Evolutionary conservation across 2,113 vertebrate genomes (phyloP).

Genomic region (Protobothrops mucrosquamatus): DNA sequence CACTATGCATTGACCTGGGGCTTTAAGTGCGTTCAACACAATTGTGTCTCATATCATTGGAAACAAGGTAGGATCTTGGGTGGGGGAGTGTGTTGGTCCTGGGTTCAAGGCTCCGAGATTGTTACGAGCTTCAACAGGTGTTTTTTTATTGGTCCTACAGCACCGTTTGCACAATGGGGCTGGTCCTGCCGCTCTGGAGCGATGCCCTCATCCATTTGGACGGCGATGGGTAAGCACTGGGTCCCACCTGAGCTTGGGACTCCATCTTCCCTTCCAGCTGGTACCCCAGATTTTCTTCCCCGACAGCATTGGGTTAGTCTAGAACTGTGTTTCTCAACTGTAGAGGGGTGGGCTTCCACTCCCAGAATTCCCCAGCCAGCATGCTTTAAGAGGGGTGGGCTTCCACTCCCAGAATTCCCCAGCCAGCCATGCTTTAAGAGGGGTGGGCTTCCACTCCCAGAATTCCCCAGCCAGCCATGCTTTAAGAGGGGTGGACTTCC

Average conservation of each 20-base stretch:
- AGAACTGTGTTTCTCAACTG: not conserved
- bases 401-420: not conserved
- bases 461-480: not conserved
- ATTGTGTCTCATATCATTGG: not conserved
- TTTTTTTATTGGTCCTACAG: slow-evolving; percentile 47
- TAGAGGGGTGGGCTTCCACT: not conserved
- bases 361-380: no score
- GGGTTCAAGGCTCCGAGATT: not conserved
- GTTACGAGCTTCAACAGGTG: no score
- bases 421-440: not conserved
- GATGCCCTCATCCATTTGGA: slow-evolving; percentile 98
- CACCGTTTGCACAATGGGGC: slow-evolving; percentile 88
- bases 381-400: not conserved
- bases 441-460: not conserved
- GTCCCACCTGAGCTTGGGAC: not conserved
- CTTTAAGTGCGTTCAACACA: not conserved
- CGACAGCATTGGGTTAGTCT: not conserved
- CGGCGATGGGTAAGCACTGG: slow-evolving; percentile 88
- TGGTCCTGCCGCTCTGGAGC: slow-evolving; percentile 97
- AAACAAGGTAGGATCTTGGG: not conserved
- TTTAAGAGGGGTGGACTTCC: no score
- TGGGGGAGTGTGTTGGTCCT: not conserved
- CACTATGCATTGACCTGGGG: not conserved
- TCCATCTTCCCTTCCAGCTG: not conserved
- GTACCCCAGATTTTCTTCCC: not conserved